A percentile compares a stretch with the other conserved stretches of the same genome.
These are phyloP conservation scores for Grammomys surdaster DNA, from an alignment of 2,113 vertebrate species.

Conservation along the genomic window DNA sequence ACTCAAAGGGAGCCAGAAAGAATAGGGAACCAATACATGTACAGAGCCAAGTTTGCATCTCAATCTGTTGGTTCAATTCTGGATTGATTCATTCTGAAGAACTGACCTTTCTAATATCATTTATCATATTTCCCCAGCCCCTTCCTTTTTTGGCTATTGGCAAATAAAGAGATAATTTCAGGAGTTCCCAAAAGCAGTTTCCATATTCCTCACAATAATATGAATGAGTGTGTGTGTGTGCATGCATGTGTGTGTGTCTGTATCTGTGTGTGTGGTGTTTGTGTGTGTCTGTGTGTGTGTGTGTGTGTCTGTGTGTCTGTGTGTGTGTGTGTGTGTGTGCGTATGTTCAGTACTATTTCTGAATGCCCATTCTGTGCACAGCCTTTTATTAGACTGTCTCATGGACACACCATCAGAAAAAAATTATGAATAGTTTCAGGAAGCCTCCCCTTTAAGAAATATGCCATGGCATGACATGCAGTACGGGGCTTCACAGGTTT, in stretches of 20 bases:
- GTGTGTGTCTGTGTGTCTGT: background rate
- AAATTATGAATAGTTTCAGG: background rate
- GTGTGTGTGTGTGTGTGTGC: background rate
- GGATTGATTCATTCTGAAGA: background rate
- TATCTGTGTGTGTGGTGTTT: background rate
- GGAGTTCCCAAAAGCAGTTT: background rate
- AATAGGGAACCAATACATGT: background rate
- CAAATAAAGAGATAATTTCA: background rate
- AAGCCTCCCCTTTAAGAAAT: background rate
- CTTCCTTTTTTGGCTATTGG: background rate
- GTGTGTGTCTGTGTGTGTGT: background rate
- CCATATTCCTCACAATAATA: background rate
- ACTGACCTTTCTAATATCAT: background rate
- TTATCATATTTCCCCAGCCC: background rate
- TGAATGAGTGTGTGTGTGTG: background rate
- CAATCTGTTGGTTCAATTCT: background rate
- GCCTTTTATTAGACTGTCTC: background rate
- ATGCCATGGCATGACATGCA: background rate
- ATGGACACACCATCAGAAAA: background rate
- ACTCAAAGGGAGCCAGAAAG: background rate
- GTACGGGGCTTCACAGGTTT: conserved; percentile 34
- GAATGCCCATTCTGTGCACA: background rate
- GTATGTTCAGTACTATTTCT: background rate
- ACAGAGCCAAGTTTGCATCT: background rate
- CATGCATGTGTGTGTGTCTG: background rate